These are phyloP conservation scores for Peromyscus attwateri DNA, from an alignment of 2,797 vertebrate species.

Conservation along the genomic window DNA sequence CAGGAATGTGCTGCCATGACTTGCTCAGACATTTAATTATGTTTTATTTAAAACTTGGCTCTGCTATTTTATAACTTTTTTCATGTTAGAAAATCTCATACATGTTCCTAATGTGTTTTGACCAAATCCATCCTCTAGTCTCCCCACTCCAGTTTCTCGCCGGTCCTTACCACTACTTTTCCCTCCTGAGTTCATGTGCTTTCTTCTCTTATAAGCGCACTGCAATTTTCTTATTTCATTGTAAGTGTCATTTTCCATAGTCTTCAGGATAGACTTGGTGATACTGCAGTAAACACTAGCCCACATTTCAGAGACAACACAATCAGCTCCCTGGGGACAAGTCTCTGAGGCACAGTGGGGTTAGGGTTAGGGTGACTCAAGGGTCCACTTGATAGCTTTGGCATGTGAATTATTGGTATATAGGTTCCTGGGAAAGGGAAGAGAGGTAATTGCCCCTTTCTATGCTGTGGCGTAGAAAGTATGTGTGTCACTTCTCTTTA, in stretches of 20 bases:
- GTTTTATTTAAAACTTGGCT: constrained; percentile 55
- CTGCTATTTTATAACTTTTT: background rate
- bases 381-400: background rate
- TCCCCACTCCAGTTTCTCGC: too few relatives aligned
- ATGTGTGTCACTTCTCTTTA: background rate
- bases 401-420: background rate
- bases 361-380: background rate
- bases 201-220: background rate
- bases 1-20: background rate
- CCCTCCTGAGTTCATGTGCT: background rate
- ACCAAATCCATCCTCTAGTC: background rate
- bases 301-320: background rate
- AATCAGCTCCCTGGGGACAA: background rate
- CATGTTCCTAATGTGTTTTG: background rate
- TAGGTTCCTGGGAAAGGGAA: background rate
- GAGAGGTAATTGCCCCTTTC: background rate
- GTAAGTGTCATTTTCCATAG: background rate
- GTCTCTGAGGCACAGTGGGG: background rate
- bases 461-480: background rate
- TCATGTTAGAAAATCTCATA: background rate
- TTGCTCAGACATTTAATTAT: background rate
- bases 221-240: background rate
- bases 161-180: background rate
- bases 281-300: background rate
- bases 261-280: background rate